Conservation (phyloP, 2,888 invertebrate species). For the Blera fallax region DNA sequence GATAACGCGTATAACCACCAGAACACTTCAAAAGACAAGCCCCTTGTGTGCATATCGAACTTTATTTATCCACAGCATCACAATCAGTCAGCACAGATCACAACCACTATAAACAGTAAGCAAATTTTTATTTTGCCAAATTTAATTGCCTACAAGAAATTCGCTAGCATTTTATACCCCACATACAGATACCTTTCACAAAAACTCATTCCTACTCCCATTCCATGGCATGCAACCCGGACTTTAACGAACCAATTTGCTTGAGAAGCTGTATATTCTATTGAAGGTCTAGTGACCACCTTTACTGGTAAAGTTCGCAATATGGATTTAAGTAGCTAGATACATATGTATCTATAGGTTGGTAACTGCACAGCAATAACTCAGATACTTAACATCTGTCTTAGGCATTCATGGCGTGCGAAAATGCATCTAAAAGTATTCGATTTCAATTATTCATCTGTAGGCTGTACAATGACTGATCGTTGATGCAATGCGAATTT, state of each 20-base stretch:
- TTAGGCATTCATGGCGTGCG: conserved; percentile 45
- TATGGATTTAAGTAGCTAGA: conserved; percentile 15
- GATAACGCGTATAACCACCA: not conserved
- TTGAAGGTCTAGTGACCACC: conserved; percentile 58
- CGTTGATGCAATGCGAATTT: conserved; percentile 34
- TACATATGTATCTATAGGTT: not conserved
- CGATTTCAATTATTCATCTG: conserved; percentile 33
- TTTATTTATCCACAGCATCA: not conserved
- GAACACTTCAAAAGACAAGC: not conserved
- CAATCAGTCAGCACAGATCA: conserved; percentile 35
- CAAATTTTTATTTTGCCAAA: conserved; percentile 19
- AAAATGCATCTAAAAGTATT: conserved; percentile 57
- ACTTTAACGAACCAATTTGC: conserved; percentile 40
- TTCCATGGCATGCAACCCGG: conserved; percentile 21
- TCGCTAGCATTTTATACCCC: too few relatives aligned
- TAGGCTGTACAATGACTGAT: conserved; percentile 44
- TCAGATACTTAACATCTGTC: conserved; percentile 24
- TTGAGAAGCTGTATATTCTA: conserved; percentile 30
- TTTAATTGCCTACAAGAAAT: conserved; percentile 35
- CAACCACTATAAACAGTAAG: conserved; percentile 1
- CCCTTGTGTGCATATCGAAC: not conserved
- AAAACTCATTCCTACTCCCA: not conserved
- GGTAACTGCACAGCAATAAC: not conserved
- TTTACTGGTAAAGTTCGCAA: not conserved
- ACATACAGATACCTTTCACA: conserved; percentile 56